Evolutionary conservation across 1,140 invertebrate species (phyloP), one percentile per base, ranked within the genome.

Genomic region (Pseudomyrmex flavicornis): DNA sequence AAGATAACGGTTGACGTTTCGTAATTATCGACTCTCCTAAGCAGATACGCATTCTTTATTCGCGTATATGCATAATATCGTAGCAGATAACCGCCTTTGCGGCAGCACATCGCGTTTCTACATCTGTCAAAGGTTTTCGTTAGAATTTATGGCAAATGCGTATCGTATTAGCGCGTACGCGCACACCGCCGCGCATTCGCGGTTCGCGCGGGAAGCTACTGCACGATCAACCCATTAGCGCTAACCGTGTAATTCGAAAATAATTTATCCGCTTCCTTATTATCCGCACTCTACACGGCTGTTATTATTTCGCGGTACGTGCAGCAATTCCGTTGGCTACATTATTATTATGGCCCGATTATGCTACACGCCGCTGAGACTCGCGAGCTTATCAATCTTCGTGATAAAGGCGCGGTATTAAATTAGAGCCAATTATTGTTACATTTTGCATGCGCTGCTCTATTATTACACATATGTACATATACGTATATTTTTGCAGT

Each of bases 1-100:
- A 91, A 91, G 93, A 94, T 94, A 94, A 92, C 91, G 88, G 88
- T 84, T 91, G 91, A 93, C 92, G 88, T 82, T 35, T 85, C 79
- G 89, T 93, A 93, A 93, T 93, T 93, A 92, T 91, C 73, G 63
- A 13, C 63, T 86, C 74, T 73, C 63, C 85, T 89, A 66, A 86
- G 83, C 85, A 90, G 86, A 85, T 88, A 90, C 72, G 83, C 87
- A 91, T 90, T 91, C 83, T 91, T 91, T 87, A 85, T 85, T 85
- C 65, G 35, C 54, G 26, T 17, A 58, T 54, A 15, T 12, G 20
- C 63, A 54, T 50, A 61, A 54, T 48, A 59, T 50, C 10, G n/a
- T 59, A 74, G n/a, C 52, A 44, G 61, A 63, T 73, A 46, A 84
- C 82, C 50, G 63, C 85, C 63, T 56, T 73, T 66, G 62, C 63